Base-by-base conservation (phyloP, 2,113 vertebrate species). In the Xiphophorus hellerii region DNA sequence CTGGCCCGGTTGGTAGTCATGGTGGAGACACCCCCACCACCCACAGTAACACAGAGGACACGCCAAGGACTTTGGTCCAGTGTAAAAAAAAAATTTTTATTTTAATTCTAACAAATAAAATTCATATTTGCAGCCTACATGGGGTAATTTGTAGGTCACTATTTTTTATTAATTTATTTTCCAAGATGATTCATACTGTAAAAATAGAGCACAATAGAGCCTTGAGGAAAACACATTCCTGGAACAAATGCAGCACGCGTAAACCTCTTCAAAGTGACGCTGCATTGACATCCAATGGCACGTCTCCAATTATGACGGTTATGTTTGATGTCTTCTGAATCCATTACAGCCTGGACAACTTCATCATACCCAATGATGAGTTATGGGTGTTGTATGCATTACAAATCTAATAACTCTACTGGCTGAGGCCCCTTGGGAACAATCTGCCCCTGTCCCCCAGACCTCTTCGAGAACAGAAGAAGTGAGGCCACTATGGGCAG, bases 271-370 rank as follows among this genome's bases (percentile, higher is more conserved):
- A 66, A 65, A 74, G 62, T 69, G 71, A 77, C 29, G 66, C 69
- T 6, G 8, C 65, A 84, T 80, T 90, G 82, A 86, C 81, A 67
- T 60, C 58, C 73, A 58, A 0, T 82, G 84, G 80, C 85, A 82
- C 4, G 66, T 83, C n/a, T 66, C 77, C 84, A 76, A 67, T 79
- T 48, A 67, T 85, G 80, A 89, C 77, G 63, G 80, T 88, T 83
- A 76, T 33, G 48, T 83, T 85, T 81, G 64, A 62, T 61, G 62
- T 83, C 66, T 71, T 61, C 22, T 1, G 48, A 61, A 79, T 75
- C 68, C 58, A 83, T 89, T 83, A 73, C 25, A 71, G 79, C 37
- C 63, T 3, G 66, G 30, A 77, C 68, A 83, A 73, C 74, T 80
- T 88, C 62, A 86, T 87, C 76, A 83, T 48, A 69, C 73, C 63